Percentiles rank a stretch among this genome's conserved stretches.
Evolutionary conservation across 2,888 invertebrate species (phyloP).

Genomic region (Andrena camellia): DNA sequence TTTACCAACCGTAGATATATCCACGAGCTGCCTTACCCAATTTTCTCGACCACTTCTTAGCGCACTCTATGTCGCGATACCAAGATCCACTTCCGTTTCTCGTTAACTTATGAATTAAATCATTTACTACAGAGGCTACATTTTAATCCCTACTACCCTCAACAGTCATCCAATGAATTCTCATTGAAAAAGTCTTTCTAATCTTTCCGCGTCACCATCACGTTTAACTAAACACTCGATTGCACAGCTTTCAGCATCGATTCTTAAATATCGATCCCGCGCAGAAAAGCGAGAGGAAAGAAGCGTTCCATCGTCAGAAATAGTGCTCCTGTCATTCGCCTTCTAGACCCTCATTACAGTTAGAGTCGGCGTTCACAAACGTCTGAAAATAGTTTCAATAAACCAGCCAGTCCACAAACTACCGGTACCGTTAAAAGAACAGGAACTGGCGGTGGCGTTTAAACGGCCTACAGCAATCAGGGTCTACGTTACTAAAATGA

Average conservation of each 20-base stretch:
- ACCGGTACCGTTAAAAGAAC: conserved; percentile 56
- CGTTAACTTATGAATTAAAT: not conserved
- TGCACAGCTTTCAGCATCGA: not conserved
- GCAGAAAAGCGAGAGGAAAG: not conserved
- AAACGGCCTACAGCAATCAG: conserved; percentile 30
- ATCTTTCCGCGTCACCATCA: not conserved
- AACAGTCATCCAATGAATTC: not conserved
- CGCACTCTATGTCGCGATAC: conserved; percentile 15
- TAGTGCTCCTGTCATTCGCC: conserved; percentile 37
- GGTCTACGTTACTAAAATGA: conserved; percentile 15
- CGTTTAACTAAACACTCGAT: not conserved
- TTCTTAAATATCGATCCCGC: not conserved
- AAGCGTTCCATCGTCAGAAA: conserved; percentile 32
- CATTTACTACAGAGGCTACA: not conserved
- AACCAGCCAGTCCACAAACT: conserved; percentile 59
- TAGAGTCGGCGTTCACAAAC: conserved; percentile 48
- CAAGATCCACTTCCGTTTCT: not conserved
- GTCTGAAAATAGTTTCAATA: conserved; percentile 59
- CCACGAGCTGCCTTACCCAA: not conserved
- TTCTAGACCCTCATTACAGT: conserved; percentile 41
- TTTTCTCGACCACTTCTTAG: not conserved
- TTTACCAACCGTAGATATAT: conserved; percentile 11
- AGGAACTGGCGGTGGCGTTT: conserved; percentile 48
- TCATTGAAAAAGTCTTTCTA: not conserved
- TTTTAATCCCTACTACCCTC: not conserved